phyloP scores from a whole-genome alignment of 2,888 invertebrate genomes.

The Chymomyza amoena region DNA sequence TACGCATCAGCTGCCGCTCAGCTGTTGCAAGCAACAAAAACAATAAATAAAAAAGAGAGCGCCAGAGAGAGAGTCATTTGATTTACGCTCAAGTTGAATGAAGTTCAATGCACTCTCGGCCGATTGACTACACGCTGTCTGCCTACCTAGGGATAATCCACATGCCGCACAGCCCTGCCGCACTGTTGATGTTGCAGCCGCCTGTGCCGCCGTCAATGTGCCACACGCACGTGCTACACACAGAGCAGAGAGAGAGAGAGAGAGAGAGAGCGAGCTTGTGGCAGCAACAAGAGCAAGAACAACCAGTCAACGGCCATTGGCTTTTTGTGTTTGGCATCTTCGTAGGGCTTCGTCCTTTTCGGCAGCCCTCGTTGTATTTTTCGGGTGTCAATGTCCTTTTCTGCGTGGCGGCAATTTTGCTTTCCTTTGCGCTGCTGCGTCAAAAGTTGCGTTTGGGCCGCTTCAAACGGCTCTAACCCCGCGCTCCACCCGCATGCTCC shows the following conservation, averaged over 20 bases:
- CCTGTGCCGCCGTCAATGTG: constrained; percentile 22
- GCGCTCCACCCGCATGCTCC: no score
- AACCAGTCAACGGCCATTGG: constrained; percentile 60
- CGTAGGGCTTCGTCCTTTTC: constrained; percentile 64
- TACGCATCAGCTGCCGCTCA: constrained; percentile 8
- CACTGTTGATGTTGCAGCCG: constrained; percentile 13
- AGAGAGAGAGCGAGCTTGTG: background rate
- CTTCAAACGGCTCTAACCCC: constrained; percentile 31
- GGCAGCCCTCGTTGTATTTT: constrained; percentile 35
- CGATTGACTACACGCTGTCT: constrained; percentile 32
- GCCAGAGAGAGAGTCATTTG: background rate
- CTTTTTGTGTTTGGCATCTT: constrained; percentile 45
- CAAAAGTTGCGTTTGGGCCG: constrained; percentile 11
- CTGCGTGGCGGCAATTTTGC: constrained; percentile 17
- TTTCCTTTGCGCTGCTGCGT: constrained; percentile 25
- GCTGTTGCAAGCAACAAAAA: background rate
- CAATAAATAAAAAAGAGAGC: no score
- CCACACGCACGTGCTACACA: constrained; percentile 24
- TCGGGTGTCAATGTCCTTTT: constrained; percentile 74
- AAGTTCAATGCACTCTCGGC: constrained; percentile 62
- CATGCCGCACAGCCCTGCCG: background rate
- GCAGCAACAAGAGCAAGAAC: background rate
- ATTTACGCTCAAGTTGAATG: constrained; percentile 18
- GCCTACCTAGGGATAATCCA: constrained; percentile 5
- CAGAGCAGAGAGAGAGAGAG: background rate